These are phyloP conservation scores for Philaethria dido DNA, from an alignment of 2,888 invertebrate genomes.

Conservation along the genomic window DNA sequence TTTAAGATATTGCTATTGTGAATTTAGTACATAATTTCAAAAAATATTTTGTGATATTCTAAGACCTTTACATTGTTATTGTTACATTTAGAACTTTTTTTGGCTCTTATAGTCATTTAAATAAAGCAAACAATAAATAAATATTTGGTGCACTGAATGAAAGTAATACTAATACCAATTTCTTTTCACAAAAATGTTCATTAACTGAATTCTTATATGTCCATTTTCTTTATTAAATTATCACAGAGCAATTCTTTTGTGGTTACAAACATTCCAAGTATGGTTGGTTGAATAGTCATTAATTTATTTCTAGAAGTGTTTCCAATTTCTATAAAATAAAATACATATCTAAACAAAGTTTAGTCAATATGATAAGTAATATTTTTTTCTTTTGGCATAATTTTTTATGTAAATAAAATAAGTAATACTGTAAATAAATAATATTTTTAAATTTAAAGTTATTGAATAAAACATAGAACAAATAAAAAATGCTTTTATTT, in stretches of 20 bases:
- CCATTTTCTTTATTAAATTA: neutral
- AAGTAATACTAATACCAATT: neutral
- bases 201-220: neutral
- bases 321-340: neutral
- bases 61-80: neutral
- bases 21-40: slow-evolving; percentile 19
- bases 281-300: slow-evolving; percentile 1
- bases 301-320: slow-evolving; percentile 3
- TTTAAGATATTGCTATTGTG: neutral
- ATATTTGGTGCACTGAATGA: neutral
- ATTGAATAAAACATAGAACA: slow-evolving; percentile 3
- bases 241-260: slow-evolving; percentile 26
- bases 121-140: too few species aligned
- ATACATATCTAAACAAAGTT: neutral
- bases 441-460: neutral
- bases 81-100: neutral
- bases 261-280: slow-evolving; percentile 34
- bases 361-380: neutral
- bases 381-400: neutral
- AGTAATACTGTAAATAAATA: slow-evolving; percentile 2
- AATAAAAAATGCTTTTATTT: neutral
- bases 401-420: slow-evolving; percentile 16
- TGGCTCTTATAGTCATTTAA: neutral
- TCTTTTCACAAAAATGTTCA: neutral
- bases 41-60: slow-evolving; percentile 15